Evolutionary conservation across 1,140 invertebrate species (phyloP).

Genomic region (Hetaerina americana): DNA sequence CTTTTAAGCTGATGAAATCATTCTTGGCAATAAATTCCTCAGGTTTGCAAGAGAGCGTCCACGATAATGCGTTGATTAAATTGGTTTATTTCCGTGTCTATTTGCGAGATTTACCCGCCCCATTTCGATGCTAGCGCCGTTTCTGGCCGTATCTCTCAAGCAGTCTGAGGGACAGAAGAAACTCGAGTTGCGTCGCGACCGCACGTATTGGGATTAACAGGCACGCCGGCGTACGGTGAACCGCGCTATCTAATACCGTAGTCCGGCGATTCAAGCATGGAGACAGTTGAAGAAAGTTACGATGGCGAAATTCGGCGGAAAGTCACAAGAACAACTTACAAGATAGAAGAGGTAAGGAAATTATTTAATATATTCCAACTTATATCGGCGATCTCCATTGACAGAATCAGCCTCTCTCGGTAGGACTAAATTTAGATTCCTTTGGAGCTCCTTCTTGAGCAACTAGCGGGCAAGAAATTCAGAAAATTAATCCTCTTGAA

Average conservation of each 20-base stretch:
- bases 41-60: too few relatives aligned
- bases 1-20: too few relatives aligned
- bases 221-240: not conserved
- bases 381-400: not conserved
- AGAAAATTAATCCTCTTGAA: not conserved
- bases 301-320: conserved; percentile 4
- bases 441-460: not conserved
- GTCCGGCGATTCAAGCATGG: not conserved
- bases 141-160: not conserved
- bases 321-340: not conserved
- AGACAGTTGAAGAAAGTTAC: conserved; percentile 4
- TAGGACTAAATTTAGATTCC: not conserved
- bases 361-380: not conserved
- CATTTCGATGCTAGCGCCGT: not conserved
- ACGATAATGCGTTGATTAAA: too few relatives aligned
- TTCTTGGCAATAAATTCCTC: too few relatives aligned
- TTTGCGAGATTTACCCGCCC: not conserved
- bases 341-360: conserved; percentile 5
- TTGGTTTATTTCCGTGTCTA: not conserved
- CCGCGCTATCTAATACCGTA: not conserved
- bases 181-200: not conserved
- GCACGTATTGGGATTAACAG: not conserved
- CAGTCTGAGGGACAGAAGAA: not conserved
- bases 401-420: not conserved
- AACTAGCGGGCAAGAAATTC: not conserved